A percentile compares a stretch with the other conserved stretches of the same genome.
These are phyloP conservation scores for Acipenser transmontanus DNA, from an alignment of 2,797 vertebrate species.

Conservation along the genomic window DNA sequence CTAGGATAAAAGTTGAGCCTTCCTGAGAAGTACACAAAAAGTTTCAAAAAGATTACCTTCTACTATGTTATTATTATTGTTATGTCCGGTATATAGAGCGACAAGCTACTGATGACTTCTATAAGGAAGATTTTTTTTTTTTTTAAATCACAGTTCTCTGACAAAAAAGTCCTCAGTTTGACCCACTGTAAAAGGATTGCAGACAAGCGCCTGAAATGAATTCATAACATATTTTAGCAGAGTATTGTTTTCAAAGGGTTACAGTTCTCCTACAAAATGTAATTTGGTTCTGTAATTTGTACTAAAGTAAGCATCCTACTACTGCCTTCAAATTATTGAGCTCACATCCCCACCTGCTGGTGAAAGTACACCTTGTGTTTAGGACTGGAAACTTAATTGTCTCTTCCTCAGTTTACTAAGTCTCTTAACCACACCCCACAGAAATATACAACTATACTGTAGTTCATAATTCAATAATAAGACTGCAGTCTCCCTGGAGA, in stretches of 20 bases:
- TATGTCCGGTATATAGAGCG: too few species aligned
- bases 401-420: too few species aligned
- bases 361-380: constrained; percentile 1
- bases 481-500: constrained; percentile 27
- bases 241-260: constrained; percentile 13
- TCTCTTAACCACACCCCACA: neutral
- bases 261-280: constrained; percentile 15
- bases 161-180: constrained; percentile 19
- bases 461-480: constrained; percentile 21
- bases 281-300: neutral
- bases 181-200: constrained; percentile 18
- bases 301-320: neutral
- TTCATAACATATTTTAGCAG: constrained; percentile 9
- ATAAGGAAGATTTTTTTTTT: constrained; percentile 34
- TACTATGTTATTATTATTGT: too few species aligned
- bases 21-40: too few species aligned
- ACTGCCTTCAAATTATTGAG: constrained; percentile 26
- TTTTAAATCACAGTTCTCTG: constrained; percentile 35
- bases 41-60: too few species aligned
- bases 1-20: too few species aligned
- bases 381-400: too few species aligned
- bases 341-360: constrained; percentile 60
- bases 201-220: constrained; percentile 1
- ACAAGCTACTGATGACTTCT: constrained; percentile 22
- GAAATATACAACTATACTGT: neutral